Base-by-base conservation (phyloP, 2,888 invertebrate genomes). In the Microctonus aethiopoides region DNA sequence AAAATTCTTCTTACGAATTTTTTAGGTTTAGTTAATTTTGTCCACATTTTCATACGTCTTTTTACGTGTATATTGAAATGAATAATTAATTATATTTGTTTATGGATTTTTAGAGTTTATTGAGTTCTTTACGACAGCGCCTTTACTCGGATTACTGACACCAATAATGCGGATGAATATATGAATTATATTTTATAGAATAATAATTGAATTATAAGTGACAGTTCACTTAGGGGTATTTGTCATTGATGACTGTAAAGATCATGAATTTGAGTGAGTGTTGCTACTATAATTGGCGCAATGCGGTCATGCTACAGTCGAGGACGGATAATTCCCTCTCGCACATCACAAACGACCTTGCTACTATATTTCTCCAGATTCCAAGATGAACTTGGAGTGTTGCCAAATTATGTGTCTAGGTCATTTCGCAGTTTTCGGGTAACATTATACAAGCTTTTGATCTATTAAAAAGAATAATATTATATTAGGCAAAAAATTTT, bases 331-430 rank as follows among this genome's bases (percentile, higher is more conserved):
- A 83, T 83, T 80, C 78, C 78, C 77, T 73, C 83, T 81, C 78
- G 78, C 80, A 79, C 80, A 79, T 80, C 80, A 83, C 52, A 68
- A 77, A 80, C 79, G 81, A 84, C 83, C 84, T 84, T 84, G 83
- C 76, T 76, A 78, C 82, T 82, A 80, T 80, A 81, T 79, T 75
- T 80, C 78, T 79, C 78, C 73, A 68, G 80, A 80, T 83, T 82
- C 81, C 80, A 81, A 83, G 84, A 82, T 80, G 81, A 83, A 81
- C 80, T 84, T 84, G 84, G 84, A 79, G 75, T 76, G 64, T 67
- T 75, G 84, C 84, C 84, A 84, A 82, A 80, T 78, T 75, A 80
- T 78, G 81, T 80, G 83, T 83, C 83, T 84, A 83, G 84, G 84
- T 84, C 83, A 80, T 76, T 80, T 78, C 76, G 69, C 78, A 76